Conservation (phyloP, 1,140 invertebrate species). For the Rhagoletis zephyria region DNA sequence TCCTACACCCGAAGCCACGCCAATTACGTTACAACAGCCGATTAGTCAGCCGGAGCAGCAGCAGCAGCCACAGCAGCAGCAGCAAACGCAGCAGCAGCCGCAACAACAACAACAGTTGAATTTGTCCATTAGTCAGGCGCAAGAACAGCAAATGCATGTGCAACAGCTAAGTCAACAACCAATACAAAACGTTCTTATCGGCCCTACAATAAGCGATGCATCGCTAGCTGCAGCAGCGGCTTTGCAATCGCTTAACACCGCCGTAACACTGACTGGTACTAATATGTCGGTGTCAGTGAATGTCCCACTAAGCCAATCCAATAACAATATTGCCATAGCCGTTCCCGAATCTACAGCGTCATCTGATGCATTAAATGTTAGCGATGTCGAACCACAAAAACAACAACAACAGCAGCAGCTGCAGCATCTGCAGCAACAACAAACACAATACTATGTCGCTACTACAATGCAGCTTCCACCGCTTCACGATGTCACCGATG, state of each 20-base stretch:
- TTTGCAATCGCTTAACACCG: conserved; percentile 55
- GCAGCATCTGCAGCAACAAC: conserved; percentile 40
- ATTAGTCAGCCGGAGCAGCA: conserved; percentile 28
- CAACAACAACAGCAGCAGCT: conserved; percentile 56
- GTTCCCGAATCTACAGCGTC: background rate
- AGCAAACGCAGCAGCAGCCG: no score
- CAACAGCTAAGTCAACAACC: background rate
- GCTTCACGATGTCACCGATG: conserved; percentile 43
- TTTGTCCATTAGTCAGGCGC: background rate
- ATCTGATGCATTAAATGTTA: no score
- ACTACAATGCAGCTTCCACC: conserved; percentile 36
- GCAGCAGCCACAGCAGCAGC: background rate
- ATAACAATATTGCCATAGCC: background rate
- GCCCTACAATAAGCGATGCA: conserved; percentile 16
- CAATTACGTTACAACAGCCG: background rate
- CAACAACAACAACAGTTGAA: no score
- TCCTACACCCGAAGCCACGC: background rate
- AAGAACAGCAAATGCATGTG: background rate
- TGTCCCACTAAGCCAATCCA: background rate
- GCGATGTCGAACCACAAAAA: background rate
- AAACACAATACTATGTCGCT: background rate
- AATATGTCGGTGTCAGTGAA: background rate
- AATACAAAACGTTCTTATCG: background rate
- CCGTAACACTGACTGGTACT: background rate
- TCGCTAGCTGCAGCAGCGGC: conserved; percentile 23